Evolutionary conservation across 1,140 invertebrate species (phyloP).

Genomic region (Hirudo medicinalis): DNA sequence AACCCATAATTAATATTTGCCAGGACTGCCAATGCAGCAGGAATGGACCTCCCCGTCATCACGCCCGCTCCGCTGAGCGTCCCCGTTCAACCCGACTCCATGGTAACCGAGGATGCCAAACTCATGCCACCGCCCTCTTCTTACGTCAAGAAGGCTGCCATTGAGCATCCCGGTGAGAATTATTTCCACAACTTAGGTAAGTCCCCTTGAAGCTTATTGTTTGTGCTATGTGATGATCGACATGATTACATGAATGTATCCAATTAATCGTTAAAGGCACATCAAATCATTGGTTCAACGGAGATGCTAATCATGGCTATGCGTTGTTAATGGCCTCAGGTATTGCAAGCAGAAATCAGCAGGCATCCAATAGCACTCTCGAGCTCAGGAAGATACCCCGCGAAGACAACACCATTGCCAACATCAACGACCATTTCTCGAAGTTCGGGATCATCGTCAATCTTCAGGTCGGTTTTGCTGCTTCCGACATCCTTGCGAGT

Average conservation of each 20-base stretch:
- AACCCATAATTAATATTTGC: too few species aligned
- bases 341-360: conserved; percentile 3
- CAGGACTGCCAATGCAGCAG: conserved; percentile 2
- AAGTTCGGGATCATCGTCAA: conserved; percentile 93
- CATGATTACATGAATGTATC: too few species aligned
- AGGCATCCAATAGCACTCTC: conserved; percentile 52
- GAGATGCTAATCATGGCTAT: too few species aligned
- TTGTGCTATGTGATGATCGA: too few species aligned
- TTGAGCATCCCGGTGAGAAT: conserved; percentile 16
- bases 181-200: too few species aligned
- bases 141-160: conserved; percentile 6
- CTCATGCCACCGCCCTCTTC: conserved; percentile 4
- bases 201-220: too few species aligned
- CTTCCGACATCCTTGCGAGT: neutral
- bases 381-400: conserved; percentile 81
- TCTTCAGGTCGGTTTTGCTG: conserved; percentile 58
- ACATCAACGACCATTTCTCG: conserved; percentile 85
- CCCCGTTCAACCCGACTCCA: neutral
- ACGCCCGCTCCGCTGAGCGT: neutral
- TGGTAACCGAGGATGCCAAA: neutral
- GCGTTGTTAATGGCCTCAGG: neutral
- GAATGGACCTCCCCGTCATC: neutral
- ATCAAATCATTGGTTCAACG: too few species aligned
- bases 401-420: conserved; percentile 79
- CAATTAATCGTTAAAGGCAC: too few species aligned